Evolutionary conservation across 1,140 invertebrate genomes (phyloP).

Genomic region (Anoplolepis gracilipes): DNA sequence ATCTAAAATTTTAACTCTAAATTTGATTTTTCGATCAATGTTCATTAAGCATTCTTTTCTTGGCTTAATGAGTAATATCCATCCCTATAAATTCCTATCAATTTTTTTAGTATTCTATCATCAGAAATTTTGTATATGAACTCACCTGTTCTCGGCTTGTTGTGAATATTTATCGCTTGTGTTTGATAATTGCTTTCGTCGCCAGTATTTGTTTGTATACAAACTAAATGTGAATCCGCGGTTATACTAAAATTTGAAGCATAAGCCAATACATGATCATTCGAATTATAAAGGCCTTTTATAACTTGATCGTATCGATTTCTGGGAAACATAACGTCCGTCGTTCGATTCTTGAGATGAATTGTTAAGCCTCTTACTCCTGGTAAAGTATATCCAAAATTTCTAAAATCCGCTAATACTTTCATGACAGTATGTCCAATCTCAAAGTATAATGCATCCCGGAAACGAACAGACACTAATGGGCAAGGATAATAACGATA

Average conservation of each 20-base stretch:
- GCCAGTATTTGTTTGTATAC: slow-evolving; percentile 91
- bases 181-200: slow-evolving; percentile 92
- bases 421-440: slow-evolving; percentile 97
- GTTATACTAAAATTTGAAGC: slow-evolving; percentile 92
- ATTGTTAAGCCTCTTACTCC: slow-evolving; percentile 92
- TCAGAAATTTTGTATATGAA: slow-evolving; percentile 12
- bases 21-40: too few species aligned
- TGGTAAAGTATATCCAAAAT: slow-evolving; percentile 94
- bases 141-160: slow-evolving; percentile 91
- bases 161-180: slow-evolving; percentile 95
- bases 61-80: too few species aligned
- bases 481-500: slow-evolving; percentile 96
- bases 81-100: too few species aligned
- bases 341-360: slow-evolving; percentile 94
- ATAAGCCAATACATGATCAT: slow-evolving; percentile 94
- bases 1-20: too few species aligned
- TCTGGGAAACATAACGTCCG: slow-evolving; percentile 91
- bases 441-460: slow-evolving; percentile 94
- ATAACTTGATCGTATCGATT: slow-evolving; percentile 94
- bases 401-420: slow-evolving; percentile 94
- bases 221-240: slow-evolving; percentile 95
- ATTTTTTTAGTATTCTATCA: background rate
- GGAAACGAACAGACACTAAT: slow-evolving; percentile 91
- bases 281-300: slow-evolving; percentile 93
- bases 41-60: too few species aligned